A percentile compares a stretch with the other conserved stretches of the same genome.
phyloP scores from a whole-genome alignment of 2,113 vertebrate genomes.

The Glareola pratincola region DNA sequence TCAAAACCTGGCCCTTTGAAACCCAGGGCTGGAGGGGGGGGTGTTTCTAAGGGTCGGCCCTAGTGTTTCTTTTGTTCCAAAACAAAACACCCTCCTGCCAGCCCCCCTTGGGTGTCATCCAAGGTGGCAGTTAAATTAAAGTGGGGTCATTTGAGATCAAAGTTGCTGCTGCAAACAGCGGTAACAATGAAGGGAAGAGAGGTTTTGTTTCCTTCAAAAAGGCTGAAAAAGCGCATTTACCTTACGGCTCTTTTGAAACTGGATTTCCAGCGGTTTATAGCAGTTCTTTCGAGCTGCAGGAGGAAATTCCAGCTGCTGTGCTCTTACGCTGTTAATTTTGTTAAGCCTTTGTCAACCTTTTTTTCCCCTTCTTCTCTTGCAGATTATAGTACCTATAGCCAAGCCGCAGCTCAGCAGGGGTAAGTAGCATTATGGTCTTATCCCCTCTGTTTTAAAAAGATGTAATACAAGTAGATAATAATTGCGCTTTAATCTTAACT shows the following conservation, averaged over 20 bases:
- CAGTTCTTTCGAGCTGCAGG: not conserved
- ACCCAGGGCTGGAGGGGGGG: not conserved
- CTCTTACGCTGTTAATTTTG: not conserved
- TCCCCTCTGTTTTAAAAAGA: not conserved
- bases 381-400: slow-evolving; percentile 97
- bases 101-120: not conserved
- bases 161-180: not conserved
- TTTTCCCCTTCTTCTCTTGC: not conserved
- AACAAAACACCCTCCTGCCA: not conserved
- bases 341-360: not conserved
- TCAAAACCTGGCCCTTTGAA: not conserved
- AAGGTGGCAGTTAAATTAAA: slow-evolving; percentile 24
- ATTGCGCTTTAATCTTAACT: not conserved
- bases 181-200: slow-evolving; percentile 2
- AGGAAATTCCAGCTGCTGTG: slow-evolving; percentile 42
- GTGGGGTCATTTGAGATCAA: slow-evolving; percentile 39
- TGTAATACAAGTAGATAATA: not conserved
- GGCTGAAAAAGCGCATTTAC: slow-evolving; percentile 15
- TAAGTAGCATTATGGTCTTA: slow-evolving; percentile 69
- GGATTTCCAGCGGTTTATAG: not conserved
- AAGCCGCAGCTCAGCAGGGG: slow-evolving; percentile 92
- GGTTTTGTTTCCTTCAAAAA: not conserved
- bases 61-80: not conserved
- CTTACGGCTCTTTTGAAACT: not conserved
- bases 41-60: not conserved